phyloP scores from a whole-genome alignment of 2,888 invertebrate species.

The Notodonta dromedarius region DNA sequence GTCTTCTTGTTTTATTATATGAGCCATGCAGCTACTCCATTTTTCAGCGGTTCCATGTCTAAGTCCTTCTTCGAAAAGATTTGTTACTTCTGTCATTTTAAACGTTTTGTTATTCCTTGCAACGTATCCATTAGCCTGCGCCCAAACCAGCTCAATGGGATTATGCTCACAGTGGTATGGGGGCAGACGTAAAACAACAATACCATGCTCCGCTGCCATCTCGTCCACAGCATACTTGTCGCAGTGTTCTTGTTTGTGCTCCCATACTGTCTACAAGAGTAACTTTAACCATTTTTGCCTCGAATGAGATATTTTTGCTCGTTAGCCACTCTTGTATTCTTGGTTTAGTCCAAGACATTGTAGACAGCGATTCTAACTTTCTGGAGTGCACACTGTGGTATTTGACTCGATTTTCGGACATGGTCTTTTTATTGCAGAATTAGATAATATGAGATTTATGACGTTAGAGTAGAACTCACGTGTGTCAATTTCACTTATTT shows the following conservation, averaged over 20 bases:
- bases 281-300: conserved; percentile 17
- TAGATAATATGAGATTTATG: too few species aligned
- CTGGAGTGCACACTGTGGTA: too few species aligned
- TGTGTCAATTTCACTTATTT: too few species aligned
- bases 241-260: conserved; percentile 6
- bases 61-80: conserved; percentile 16
- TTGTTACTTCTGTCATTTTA: conserved; percentile 19
- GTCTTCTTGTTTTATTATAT: conserved; percentile 26
- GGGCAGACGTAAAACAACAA: conserved; percentile 16
- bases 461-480: too few species aligned
- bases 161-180: conserved; percentile 15
- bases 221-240: too few species aligned
- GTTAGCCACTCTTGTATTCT: conserved; percentile 24
- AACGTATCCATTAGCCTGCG: conserved; percentile 12
- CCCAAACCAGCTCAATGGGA: conserved; percentile 11
- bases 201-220: conserved; percentile 16
- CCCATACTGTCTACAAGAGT: conserved; percentile 9
- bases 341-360: conserved; percentile 21
- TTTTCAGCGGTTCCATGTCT: conserved; percentile 19
- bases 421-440: too few species aligned
- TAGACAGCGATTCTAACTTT: conserved; percentile 21
- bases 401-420: too few species aligned
- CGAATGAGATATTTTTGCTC: conserved; percentile 21
- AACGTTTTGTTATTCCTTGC: conserved; percentile 12
- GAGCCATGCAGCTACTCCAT: conserved; percentile 23